These are phyloP conservation scores for Pterocles gutturalis DNA, from an alignment of 2,113 vertebrate species.

Conservation along the genomic window DNA sequence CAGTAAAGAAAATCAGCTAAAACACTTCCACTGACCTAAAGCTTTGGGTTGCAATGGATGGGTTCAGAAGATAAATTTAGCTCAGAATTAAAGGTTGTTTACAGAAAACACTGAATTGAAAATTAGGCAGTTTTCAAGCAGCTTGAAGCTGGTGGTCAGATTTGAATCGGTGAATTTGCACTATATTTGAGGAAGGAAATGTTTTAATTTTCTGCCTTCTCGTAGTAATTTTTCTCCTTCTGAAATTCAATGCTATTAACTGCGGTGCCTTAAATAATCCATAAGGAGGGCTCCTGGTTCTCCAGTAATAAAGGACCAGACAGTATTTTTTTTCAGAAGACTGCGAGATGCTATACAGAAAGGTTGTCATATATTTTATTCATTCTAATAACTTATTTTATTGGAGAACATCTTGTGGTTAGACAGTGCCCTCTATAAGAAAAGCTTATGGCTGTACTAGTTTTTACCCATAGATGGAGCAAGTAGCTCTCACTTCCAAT, in stretches of 20 bases:
- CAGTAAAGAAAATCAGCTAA: not conserved
- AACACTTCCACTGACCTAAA: constrained; percentile 1
- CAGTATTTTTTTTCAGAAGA: not conserved
- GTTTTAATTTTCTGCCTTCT: not conserved
- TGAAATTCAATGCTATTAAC: not conserved
- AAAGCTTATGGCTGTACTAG: not conserved
- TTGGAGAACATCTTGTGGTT: not conserved
- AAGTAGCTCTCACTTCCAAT: constrained; percentile 22
- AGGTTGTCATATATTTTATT: not conserved
- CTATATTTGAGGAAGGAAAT: not conserved
- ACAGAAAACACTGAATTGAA: not conserved
- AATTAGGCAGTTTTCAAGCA: not conserved
- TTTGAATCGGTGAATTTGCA: not conserved
- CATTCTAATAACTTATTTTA: not conserved
- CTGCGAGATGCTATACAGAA: not conserved
- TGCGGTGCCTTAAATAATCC: not conserved
- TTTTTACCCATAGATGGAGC: constrained; percentile 68
- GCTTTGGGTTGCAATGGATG: not conserved
- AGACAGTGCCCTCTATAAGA: not conserved
- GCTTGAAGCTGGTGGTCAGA: not conserved
- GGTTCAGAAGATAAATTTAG: not conserved
- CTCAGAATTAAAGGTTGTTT: not conserved
- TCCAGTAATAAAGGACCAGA: not conserved
- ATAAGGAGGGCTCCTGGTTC: not conserved
- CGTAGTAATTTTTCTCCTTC: not conserved